A percentile compares a stretch with the other conserved stretches of the same genome.
These are phyloP conservation scores for Rhagologus leucostigma DNA, from an alignment of 2,113 vertebrate genomes.

Conservation along the genomic window DNA sequence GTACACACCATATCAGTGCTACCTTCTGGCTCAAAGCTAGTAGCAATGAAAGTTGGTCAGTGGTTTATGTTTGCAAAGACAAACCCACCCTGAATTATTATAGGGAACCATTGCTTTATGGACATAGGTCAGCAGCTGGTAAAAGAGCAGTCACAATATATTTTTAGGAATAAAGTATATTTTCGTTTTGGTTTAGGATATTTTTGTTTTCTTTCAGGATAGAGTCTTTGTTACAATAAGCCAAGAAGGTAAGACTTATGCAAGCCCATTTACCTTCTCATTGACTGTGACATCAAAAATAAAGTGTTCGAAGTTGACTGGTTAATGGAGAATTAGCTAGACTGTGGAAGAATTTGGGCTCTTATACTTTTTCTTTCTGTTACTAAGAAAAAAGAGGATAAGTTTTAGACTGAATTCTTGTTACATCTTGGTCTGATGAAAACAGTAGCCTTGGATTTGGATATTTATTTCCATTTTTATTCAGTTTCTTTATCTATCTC, in stretches of 20 bases:
- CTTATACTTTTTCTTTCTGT: background rate
- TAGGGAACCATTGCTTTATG: background rate
- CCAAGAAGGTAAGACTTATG: background rate
- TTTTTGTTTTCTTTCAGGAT: background rate
- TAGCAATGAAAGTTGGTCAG: background rate
- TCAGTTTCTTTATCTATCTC: background rate
- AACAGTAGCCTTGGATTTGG: background rate
- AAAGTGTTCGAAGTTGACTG: background rate
- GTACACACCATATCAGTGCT: accelerated
- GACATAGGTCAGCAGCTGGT: background rate
- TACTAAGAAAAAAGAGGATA: background rate
- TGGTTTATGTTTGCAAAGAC: background rate
- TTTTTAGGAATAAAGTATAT: background rate
- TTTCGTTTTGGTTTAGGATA: background rate
- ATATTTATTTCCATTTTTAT: background rate
- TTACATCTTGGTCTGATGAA: background rate
- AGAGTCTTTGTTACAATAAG: background rate
- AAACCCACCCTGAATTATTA: background rate
- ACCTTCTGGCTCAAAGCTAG: background rate
- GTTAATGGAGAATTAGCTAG: background rate
- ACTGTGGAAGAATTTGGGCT: background rate
- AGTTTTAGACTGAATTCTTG: background rate
- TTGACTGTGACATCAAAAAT: background rate
- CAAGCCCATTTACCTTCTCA: background rate
- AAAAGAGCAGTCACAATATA: background rate